These are phyloP conservation scores for Ornithoptera alexandrae DNA, from an alignment of 2,888 invertebrate genomes.

Conservation along the genomic window DNA sequence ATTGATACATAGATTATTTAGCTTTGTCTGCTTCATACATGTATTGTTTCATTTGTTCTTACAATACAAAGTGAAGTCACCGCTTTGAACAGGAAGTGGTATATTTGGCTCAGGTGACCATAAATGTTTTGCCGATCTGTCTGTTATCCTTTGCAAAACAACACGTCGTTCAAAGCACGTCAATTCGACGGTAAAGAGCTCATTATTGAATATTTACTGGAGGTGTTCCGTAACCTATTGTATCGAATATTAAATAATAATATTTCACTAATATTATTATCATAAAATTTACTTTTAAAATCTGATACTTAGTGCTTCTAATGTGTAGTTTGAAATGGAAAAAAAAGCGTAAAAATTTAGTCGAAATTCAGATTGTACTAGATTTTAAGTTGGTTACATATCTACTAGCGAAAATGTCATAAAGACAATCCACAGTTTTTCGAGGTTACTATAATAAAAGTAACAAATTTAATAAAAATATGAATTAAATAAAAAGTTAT, in stretches of 20 bases:
- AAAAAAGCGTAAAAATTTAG: no score
- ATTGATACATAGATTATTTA: background rate
- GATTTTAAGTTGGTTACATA: no score
- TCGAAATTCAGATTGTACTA: no score
- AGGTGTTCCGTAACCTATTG: background rate
- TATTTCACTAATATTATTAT: no score
- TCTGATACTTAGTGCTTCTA: no score
- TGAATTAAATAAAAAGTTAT: background rate
- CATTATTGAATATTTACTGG: background rate
- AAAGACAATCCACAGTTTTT: no score
- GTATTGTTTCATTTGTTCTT: background rate
- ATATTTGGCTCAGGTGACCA: background rate
- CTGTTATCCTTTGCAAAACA: constrained; percentile 6
- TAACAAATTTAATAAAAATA: background rate
- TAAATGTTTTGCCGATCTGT: constrained; percentile 4
- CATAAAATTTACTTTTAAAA: no score
- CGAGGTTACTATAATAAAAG: no score
- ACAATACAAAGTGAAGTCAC: background rate
- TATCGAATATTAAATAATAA: no score
- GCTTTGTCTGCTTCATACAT: background rate
- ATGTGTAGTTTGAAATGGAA: no score
- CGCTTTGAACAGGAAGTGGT: constrained; percentile 5
- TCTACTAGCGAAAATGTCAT: no score
- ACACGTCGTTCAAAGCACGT: background rate
- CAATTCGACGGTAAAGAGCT: background rate